A percentile compares a stretch with the other conserved stretches of the same genome.
These are phyloP conservation scores for Nymphalis polychloros DNA, from an alignment of 2,888 invertebrate species.

Conservation along the genomic window DNA sequence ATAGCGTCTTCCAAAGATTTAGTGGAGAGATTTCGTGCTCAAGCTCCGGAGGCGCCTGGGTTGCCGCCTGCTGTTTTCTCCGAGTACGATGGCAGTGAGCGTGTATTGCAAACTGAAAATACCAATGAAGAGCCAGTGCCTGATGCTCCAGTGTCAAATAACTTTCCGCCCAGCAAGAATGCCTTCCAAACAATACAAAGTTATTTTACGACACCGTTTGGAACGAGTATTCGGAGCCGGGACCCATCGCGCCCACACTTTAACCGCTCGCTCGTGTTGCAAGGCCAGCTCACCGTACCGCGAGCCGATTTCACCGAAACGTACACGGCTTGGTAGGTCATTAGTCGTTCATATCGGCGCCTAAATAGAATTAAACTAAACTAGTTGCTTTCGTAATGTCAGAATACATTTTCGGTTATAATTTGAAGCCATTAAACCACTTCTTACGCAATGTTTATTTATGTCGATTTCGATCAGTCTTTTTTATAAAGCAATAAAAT, in stretches of 20 bases:
- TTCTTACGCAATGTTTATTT: no score
- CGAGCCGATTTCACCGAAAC: constrained; percentile 63
- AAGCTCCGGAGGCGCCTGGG: constrained; percentile 49
- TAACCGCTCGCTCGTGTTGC: constrained; percentile 51
- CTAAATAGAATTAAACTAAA: no score
- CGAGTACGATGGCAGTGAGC: constrained; percentile 41
- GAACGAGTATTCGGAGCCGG: constrained; percentile 18
- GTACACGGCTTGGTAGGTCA: constrained; percentile 56
- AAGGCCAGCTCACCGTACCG: constrained; percentile 57
- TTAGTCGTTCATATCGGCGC: not conserved
- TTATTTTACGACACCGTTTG: constrained; percentile 6
- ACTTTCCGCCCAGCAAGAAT: constrained; percentile 10
- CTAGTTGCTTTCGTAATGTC: no score
- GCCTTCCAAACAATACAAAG: constrained; percentile 15
- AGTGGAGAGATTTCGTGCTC: constrained; percentile 55
- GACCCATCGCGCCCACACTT: constrained; percentile 52
- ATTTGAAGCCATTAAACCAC: no score
- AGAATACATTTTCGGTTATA: no score
- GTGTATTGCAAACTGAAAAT: constrained; percentile 41
- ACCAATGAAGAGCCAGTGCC: not conserved
- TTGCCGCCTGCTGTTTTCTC: constrained; percentile 59
- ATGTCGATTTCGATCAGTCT: no score
- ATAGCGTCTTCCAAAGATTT: constrained; percentile 55
- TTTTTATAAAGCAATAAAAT: no score
- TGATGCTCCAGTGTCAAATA: not conserved